Conservation (phyloP, 1,140 invertebrate genomes). For the Ostrea denselamellosa region DNA sequence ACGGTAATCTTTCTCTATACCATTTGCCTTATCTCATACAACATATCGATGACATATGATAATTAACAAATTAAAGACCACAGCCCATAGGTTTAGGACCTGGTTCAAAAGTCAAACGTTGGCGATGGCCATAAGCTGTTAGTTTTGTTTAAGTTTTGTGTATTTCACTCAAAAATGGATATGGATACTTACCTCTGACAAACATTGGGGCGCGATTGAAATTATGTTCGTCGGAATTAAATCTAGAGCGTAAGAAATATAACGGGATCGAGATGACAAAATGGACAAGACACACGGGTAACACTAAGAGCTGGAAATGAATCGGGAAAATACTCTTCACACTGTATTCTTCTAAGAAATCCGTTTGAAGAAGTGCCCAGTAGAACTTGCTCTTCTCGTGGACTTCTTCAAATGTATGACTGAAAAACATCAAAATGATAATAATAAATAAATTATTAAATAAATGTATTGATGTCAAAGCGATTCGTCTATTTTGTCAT, state of each 20-base stretch:
- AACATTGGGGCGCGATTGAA: neutral
- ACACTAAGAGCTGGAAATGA: conserved; percentile 9
- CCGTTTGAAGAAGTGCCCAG: conserved; percentile 23
- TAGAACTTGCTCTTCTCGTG: neutral
- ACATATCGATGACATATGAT: too few relatives aligned
- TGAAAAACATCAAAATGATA: conserved; percentile 16
- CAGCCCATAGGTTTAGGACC: too few relatives aligned
- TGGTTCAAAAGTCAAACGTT: too few relatives aligned
- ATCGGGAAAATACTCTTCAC: conserved; percentile 32
- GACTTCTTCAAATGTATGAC: neutral
- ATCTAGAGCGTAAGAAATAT: neutral
- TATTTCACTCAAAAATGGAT: neutral
- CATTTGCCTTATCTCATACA: too few relatives aligned
- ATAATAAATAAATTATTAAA: neutral
- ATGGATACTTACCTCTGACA: neutral
- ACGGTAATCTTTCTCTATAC: too few relatives aligned
- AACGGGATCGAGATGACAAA: neutral
- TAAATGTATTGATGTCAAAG: neutral
- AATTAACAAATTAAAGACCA: too few relatives aligned
- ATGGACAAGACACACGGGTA: neutral
- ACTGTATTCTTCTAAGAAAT: conserved; percentile 39
- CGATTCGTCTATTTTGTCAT: too few relatives aligned
- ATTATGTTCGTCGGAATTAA: neutral
- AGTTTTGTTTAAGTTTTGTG: too few relatives aligned
- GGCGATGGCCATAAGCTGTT: too few relatives aligned